A percentile compares a stretch with the other conserved stretches of the same genome.
Conservation (phyloP, 2,797 vertebrate species). For the Ataeniobius toweri region DNA sequence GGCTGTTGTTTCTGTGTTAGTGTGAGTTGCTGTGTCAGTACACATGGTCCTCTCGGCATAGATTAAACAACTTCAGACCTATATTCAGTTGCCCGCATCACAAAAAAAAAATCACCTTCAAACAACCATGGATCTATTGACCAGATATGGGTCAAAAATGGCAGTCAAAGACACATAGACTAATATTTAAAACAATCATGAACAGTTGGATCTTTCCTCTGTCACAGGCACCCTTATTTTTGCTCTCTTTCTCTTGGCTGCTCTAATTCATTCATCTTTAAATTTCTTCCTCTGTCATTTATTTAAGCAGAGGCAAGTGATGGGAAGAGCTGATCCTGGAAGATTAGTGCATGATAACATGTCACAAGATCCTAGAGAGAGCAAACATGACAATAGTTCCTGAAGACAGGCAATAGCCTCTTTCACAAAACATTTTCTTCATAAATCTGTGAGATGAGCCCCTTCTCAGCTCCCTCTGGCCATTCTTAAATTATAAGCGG, state of each 20-base stretch:
- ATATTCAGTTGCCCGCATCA: slow-evolving; percentile 44
- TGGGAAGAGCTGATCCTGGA: slow-evolving; percentile 35
- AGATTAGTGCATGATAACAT: slow-evolving; percentile 24
- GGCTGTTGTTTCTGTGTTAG: slow-evolving; percentile 57
- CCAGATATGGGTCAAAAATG: slow-evolving; percentile 72
- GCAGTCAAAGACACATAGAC: slow-evolving; percentile 17
- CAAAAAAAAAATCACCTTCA: slow-evolving; percentile 57
- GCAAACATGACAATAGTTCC: slow-evolving; percentile 27
- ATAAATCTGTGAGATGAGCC: not conserved
- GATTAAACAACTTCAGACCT: slow-evolving; percentile 75
- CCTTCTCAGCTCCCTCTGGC: not conserved
- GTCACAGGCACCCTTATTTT: slow-evolving; percentile 31
- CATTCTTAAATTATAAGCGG: not conserved
- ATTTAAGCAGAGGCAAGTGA: slow-evolving; percentile 51
- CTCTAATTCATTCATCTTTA: slow-evolving; percentile 54
- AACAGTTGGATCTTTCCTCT: slow-evolving; percentile 25
- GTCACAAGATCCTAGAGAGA: slow-evolving; percentile 40
- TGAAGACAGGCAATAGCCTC: not conserved
- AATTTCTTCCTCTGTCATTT: slow-evolving; percentile 47
- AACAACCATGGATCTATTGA: slow-evolving; percentile 58
- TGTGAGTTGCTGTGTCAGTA: slow-evolving; percentile 37
- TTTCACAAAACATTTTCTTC: not conserved
- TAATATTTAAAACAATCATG: slow-evolving; percentile 9
- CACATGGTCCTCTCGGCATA: slow-evolving; percentile 76
- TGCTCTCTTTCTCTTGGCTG: slow-evolving; percentile 22